These are phyloP conservation scores for Hycleus phaleratus DNA, from an alignment of 1,140 invertebrate genomes.

Conservation along the genomic window DNA sequence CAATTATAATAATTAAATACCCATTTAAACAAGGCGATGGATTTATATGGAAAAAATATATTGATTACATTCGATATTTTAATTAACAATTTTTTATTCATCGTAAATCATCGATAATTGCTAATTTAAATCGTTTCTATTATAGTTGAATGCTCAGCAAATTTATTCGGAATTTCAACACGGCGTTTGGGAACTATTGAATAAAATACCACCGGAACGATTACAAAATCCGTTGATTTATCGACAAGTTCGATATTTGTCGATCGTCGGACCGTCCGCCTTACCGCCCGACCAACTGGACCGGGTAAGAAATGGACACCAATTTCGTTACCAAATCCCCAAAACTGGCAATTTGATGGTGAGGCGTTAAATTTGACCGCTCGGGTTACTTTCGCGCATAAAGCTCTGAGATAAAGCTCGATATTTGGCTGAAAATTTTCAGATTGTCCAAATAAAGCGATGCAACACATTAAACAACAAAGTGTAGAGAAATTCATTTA, in stretches of 20 bases:
- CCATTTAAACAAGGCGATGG: too few species aligned
- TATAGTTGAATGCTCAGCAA: conserved; percentile 66
- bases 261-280: conserved; percentile 75
- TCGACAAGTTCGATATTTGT: conserved; percentile 68
- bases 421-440: neutral
- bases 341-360: too few species aligned
- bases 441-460: neutral
- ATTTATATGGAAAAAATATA: neutral
- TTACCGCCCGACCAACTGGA: conserved; percentile 74
- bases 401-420: too few species aligned
- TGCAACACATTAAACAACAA: neutral
- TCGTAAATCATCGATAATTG: neutral
- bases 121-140: conserved; percentile 19
- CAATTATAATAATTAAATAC: too few species aligned
- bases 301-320: conserved; percentile 51
- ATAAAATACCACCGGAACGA: conserved; percentile 47
- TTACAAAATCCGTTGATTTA: conserved; percentile 63
- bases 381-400: too few species aligned
- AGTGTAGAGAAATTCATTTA: neutral
- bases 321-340: too few species aligned
- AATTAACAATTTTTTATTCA: neutral
- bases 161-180: conserved; percentile 73
- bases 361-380: too few species aligned
- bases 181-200: conserved; percentile 63
- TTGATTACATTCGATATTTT: neutral